Evolutionary conservation across 92 coral and sea anemone species (phyloP).

Genomic region (Zoanthus sociatus): DNA sequence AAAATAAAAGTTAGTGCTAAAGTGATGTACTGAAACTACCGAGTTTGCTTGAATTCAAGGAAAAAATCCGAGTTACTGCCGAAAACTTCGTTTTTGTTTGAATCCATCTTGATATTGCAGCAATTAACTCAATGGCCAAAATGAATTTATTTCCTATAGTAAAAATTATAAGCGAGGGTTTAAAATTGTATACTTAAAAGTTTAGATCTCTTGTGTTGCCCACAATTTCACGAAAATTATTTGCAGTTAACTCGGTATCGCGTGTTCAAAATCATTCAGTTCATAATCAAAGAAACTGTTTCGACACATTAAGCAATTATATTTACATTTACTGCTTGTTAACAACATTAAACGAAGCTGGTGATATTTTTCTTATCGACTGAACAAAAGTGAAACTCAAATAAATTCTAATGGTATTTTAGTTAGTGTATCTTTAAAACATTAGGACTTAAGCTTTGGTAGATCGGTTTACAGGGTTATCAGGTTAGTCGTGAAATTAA

Average conservation of each 20-base stretch:
- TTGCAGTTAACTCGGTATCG: slow-evolving; percentile 2
- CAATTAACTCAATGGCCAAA: not conserved
- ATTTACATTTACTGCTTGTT: slow-evolving; percentile 44
- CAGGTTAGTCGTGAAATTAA: not conserved
- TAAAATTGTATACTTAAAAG: not conserved
- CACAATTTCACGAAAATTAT: not conserved
- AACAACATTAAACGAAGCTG: slow-evolving; percentile 32
- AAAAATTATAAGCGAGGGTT: not conserved
- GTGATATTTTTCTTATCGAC: not conserved
- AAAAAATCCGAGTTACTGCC: not conserved
- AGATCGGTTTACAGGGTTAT: not conserved
- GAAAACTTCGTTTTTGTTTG: not conserved
- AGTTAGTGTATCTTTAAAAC: not conserved
- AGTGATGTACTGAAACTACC: not conserved
- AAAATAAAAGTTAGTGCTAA: not conserved
- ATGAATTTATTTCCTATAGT: not conserved
- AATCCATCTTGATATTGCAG: not conserved
- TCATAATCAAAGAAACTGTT: slow-evolving; percentile 41
- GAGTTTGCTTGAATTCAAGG: not conserved
- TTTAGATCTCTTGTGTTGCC: not conserved
- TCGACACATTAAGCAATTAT: slow-evolving; percentile 53
- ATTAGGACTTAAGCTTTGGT: not conserved
- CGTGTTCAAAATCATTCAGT: slow-evolving; percentile 10
- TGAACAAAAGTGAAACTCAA: not conserved
- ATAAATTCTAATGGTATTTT: not conserved